phyloP scores from a whole-genome alignment of 2,113 vertebrate species.

The Aplodontia rufa region DNA sequence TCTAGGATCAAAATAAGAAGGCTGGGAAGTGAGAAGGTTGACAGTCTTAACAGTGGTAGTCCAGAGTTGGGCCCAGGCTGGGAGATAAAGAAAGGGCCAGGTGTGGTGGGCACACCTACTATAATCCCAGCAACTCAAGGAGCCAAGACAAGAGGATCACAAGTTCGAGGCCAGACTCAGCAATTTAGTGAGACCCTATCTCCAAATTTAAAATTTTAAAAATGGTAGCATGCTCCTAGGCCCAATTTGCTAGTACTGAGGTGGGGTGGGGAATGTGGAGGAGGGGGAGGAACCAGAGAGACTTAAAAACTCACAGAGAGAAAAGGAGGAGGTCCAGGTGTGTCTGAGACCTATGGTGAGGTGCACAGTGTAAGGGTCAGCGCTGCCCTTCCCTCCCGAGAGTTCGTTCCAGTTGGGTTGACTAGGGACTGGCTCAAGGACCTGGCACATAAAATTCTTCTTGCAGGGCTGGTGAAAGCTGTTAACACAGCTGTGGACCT shows the following conservation, averaged over 20 bases:
- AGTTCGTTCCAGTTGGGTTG: neutral
- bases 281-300: neutral
- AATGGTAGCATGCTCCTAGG: no score
- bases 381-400: neutral
- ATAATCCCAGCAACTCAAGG: no score
- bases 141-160: no score
- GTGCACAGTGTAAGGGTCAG: neutral
- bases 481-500: conserved; percentile 97
- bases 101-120: no score
- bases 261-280: neutral
- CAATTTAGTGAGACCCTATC: no score
- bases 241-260: no score
- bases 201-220: no score
- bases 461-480: conserved; percentile 93
- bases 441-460: neutral
- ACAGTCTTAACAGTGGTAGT: neutral
- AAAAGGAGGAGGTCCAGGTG: neutral
- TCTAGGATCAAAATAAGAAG: neutral
- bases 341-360: neutral
- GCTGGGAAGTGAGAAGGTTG: neutral
- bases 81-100: no score
- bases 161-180: no score
- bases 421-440: neutral
- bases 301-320: neutral
- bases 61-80: neutral